phyloP scores from a whole-genome alignment of 2,113 vertebrate species.

The Pitta sordida region DNA sequence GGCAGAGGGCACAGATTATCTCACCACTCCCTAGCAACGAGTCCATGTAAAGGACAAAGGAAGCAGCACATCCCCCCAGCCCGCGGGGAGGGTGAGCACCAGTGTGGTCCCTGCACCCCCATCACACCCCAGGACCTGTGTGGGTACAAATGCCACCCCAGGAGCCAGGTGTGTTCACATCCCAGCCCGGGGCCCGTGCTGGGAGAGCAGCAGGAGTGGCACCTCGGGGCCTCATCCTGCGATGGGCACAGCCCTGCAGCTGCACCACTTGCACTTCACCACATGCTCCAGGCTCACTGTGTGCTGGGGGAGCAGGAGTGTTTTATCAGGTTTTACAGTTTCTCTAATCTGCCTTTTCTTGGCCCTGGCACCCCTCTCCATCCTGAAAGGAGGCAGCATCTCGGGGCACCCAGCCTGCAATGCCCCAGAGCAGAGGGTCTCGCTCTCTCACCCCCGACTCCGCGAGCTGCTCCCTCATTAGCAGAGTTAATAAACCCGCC shows the following conservation, averaged over 20 bases:
- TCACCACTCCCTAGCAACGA: background rate
- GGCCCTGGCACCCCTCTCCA: background rate
- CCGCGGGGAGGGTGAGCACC: background rate
- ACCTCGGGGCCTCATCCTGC: background rate
- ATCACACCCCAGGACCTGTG: background rate
- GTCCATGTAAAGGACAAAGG: background rate
- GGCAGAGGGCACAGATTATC: background rate
- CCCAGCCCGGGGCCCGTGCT: background rate
- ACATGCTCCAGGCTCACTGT: accelerated
- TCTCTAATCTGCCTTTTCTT: background rate
- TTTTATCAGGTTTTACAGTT: background rate
- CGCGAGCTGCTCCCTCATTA: background rate
- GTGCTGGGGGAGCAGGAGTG: background rate
- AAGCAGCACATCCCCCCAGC: background rate
- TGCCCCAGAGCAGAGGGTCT: background rate
- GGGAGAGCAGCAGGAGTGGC: accelerated
- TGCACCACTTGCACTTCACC: background rate
- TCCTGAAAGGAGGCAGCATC: background rate
- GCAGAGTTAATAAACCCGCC: background rate
- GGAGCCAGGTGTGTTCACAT: background rate
- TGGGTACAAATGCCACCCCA: background rate
- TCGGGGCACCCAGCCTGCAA: accelerated
- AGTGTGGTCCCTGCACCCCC: background rate
- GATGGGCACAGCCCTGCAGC: background rate
- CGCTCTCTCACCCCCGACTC: accelerated